Conservation (phyloP, 2,888 invertebrate species). For the Philereme vetulata region DNA sequence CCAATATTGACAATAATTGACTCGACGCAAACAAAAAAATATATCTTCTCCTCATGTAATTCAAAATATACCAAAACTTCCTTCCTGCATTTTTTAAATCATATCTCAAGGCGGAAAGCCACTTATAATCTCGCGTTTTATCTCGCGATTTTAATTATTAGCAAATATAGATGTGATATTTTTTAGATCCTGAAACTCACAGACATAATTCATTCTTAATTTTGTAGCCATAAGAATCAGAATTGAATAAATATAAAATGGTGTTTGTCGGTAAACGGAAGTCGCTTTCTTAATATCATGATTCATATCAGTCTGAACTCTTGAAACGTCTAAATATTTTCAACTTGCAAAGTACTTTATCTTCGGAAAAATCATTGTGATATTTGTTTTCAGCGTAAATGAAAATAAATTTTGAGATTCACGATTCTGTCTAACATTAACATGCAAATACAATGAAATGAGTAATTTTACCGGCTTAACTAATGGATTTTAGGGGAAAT, state of each 20-base stretch:
- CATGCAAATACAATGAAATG: slow-evolving; percentile 5
- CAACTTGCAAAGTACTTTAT: slow-evolving; percentile 9
- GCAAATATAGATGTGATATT: slow-evolving; percentile 5
- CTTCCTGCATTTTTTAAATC: no score
- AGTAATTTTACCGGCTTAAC: not conserved
- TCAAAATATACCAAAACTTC: no score
- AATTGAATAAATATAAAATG: not conserved
- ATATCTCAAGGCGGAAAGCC: no score
- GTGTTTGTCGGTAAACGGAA: slow-evolving; percentile 3
- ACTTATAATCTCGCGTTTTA: no score
- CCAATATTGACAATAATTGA: no score
- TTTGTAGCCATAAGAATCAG: not conserved
- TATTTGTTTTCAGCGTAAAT: slow-evolving; percentile 13
- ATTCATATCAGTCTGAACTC: slow-evolving; percentile 13
- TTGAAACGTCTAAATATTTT: slow-evolving; percentile 22
- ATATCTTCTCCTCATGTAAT: no score
- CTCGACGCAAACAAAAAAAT: no score
- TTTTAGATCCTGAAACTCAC: slow-evolving; percentile 5
- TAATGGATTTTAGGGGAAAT: no score
- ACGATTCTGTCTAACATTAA: slow-evolving; percentile 6
- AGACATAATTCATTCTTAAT: slow-evolving; percentile 1
- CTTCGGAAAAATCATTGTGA: slow-evolving; percentile 18
- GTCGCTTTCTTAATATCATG: slow-evolving; percentile 5
- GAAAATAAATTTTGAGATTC: slow-evolving; percentile 5
- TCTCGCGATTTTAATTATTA: no score